Evolutionary conservation across 2,888 invertebrate genomes (phyloP), one percentile per base, ranked within the genome.

Genomic region (Cerastis rubricosa): DNA sequence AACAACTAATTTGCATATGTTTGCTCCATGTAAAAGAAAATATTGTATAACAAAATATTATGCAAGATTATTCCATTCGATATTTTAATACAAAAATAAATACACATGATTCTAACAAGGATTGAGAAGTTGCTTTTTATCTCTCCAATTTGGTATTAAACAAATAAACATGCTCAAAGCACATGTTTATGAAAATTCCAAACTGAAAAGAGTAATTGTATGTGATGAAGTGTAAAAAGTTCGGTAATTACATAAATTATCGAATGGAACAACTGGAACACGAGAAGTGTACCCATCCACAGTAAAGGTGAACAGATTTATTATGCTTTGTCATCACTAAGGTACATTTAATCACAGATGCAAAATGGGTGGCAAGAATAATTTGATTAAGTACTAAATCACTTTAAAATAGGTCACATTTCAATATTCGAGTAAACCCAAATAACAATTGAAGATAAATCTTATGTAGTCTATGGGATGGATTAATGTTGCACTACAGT

Each of bases 261-360:
- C 81, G 80, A 86, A 85, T 86, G 79, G 78, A 83, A 81, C 59
- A 68, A 86, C 84, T 86, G 79, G 78, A 83, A 81, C 59, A 68
- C 72, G 68, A 63, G 67, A 85, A 71, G 69, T 64, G 80, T 79
- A 85, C 61, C 69, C 88, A 82, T 84, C 80, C 78, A 84, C 85
- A 77, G 82, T 87, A 81, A 79, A 75, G 80, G 78, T 77, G 78
- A 79, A 81, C 74, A 81, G 49, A 69, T 86, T 74, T 89, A 91
- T 89, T 93, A 92, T 91, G 92, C 91, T 89, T 90, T 86, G 88
- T 89, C 88, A 85, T 88, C 79, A 85, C 84, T 89, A 89, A 90
- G 89, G 90, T 91, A 92, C 91, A 87, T 88, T 90, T 89, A 93
- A 96, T 96, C 95, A 96, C 95, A 95, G 95, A 93, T 93, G 92